Conservation (phyloP, 2,888 invertebrate genomes). For the Meta bourneti region DNA sequence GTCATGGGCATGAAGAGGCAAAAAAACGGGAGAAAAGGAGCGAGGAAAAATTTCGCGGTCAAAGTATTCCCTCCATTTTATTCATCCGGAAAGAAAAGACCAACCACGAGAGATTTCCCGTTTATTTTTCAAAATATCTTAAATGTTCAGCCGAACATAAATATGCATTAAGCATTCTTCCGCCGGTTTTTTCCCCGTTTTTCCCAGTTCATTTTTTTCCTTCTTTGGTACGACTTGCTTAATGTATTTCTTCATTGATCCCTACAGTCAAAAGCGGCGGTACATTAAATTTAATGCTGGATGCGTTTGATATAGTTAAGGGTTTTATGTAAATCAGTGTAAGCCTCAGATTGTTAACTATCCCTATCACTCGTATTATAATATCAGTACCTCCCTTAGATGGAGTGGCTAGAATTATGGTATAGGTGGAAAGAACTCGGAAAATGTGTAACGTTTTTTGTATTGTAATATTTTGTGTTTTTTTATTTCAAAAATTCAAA, state of each 20-base stretch:
- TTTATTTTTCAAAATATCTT: constrained; percentile 14
- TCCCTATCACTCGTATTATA: too few species aligned
- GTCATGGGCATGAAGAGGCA: neutral
- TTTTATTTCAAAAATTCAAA: too few species aligned
- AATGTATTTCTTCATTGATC: neutral
- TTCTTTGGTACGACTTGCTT: neutral
- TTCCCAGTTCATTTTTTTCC: neutral
- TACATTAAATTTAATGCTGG: neutral
- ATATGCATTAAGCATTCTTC: constrained; percentile 32
- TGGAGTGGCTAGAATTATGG: too few species aligned
- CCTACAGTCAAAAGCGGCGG: neutral
- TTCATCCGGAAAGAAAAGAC: neutral
- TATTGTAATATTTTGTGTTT: too few species aligned
- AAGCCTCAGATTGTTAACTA: too few species aligned
- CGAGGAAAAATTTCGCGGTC: constrained; percentile 7
- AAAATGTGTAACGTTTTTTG: too few species aligned
- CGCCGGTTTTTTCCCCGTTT: neutral
- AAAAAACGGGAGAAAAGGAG: constrained; percentile 6
- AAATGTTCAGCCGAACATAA: constrained; percentile 13
- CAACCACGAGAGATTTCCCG: neutral
- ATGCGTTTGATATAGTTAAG: neutral
- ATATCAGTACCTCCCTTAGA: too few species aligned
- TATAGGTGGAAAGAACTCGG: too few species aligned
- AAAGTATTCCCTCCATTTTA: neutral
- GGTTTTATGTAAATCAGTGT: too few species aligned